Evolutionary conservation across 1,140 invertebrate genomes (phyloP).

Genomic region (Sitobion miscanthi): DNA sequence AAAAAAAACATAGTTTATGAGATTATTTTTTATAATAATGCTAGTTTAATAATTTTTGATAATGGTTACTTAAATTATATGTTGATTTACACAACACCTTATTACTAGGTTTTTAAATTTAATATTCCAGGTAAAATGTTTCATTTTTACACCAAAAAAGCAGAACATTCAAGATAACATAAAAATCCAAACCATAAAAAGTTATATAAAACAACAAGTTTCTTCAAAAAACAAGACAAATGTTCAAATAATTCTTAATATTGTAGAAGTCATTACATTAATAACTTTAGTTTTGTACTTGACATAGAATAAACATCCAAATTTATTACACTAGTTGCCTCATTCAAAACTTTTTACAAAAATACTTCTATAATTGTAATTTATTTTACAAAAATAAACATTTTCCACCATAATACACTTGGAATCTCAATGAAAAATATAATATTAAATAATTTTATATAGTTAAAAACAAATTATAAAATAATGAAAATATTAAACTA

Average conservation of each 20-base stretch:
- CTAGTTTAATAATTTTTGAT: neutral
- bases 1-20: neutral
- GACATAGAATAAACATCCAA: constrained; percentile 23
- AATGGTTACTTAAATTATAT: neutral
- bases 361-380: constrained; percentile 29
- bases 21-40: neutral
- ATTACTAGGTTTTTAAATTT: neutral
- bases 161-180: neutral
- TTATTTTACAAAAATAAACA: constrained; percentile 38
- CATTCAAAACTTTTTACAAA: constrained; percentile 32
- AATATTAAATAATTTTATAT: neutral
- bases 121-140: neutral
- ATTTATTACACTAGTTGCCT: constrained; percentile 52
- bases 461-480: neutral
- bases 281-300: constrained; percentile 43
- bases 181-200: neutral
- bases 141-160: neutral
- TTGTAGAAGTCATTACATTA: constrained; percentile 41
- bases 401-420: neutral
- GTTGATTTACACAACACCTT: neutral
- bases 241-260: constrained; percentile 52
- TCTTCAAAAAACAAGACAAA: constrained; percentile 26
- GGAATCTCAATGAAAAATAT: neutral
- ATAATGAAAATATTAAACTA: neutral
- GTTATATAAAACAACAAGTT: constrained; percentile 22